Evolutionary conservation across 2,888 invertebrate genomes (phyloP).

Genomic region (Nomada hirtipes): DNA sequence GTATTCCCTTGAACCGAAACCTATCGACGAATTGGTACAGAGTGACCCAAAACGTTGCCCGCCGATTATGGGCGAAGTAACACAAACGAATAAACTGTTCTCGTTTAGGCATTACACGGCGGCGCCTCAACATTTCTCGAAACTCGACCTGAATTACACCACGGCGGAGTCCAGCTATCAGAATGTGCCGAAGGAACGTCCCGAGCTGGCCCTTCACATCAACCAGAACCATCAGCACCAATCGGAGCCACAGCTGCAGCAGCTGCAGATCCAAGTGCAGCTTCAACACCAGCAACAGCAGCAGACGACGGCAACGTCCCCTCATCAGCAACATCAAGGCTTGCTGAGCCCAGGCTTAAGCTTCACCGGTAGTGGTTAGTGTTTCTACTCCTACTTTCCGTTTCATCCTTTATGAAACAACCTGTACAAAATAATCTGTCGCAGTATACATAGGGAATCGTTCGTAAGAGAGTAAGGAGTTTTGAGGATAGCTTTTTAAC

Average conservation of each 20-base stretch:
- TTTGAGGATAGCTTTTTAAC: neutral
- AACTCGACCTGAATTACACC: conserved; percentile 76
- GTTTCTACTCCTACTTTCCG: neutral
- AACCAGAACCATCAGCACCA: conserved; percentile 85
- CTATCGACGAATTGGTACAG: neutral
- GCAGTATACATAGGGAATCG: neutral
- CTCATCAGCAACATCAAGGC: conserved; percentile 81
- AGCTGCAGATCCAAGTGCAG: conserved; percentile 89
- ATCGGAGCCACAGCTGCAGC: conserved; percentile 87
- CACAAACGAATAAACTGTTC: neutral
- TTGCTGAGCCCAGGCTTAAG: conserved; percentile 86
- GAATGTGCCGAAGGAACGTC: conserved; percentile 87
- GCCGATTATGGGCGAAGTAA: neutral
- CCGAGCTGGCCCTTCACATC: conserved; percentile 87
- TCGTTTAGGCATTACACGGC: conserved; percentile 78
- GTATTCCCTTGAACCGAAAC: neutral
- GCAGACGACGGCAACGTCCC: conserved; percentile 81
- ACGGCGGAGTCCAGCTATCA: conserved; percentile 86
- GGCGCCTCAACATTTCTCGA: conserved; percentile 79
- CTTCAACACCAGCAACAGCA: conserved; percentile 88
- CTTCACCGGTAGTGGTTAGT: conserved; percentile 87
- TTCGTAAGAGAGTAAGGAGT: neutral
- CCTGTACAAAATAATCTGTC: neutral
- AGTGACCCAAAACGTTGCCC: neutral
- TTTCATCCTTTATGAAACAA: conserved; percentile 25